These are phyloP conservation scores for Acrobasis suavella DNA, from an alignment of 2,888 invertebrate genomes.

Conservation along the genomic window DNA sequence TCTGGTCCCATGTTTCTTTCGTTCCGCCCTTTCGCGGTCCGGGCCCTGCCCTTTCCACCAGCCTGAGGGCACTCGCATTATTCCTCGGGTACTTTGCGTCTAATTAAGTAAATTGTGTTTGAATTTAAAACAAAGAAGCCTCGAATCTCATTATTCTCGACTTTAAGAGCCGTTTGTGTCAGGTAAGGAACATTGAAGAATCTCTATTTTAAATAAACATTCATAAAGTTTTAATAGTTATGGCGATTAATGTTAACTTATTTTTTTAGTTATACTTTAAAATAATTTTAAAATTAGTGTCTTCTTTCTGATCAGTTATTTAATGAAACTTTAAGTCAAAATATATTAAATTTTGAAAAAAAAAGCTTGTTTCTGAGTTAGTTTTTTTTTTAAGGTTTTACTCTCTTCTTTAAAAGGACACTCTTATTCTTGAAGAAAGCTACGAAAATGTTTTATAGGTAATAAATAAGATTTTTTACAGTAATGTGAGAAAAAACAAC, in stretches of 20 bases:
- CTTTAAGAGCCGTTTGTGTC: conserved; percentile 46
- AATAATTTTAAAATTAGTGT: too few species aligned
- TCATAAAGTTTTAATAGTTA: conserved; percentile 1
- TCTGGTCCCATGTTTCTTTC: conserved; percentile 10
- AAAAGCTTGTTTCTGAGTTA: too few species aligned
- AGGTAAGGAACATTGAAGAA: conserved; percentile 32
- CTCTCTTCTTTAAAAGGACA: too few species aligned
- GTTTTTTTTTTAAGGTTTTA: too few species aligned
- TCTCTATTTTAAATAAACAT: conserved; percentile 12
- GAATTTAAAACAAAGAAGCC: conserved; percentile 57
- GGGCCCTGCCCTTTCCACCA: conserved; percentile 5
- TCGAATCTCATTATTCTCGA: conserved; percentile 50
- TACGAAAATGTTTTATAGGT: too few species aligned
- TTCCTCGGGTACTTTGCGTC: conserved; percentile 60
- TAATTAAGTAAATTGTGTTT: conserved; percentile 71
- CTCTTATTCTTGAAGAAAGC: too few species aligned
- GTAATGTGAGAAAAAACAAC: too few species aligned
- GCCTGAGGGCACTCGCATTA: conserved; percentile 53
- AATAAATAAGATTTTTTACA: too few species aligned
- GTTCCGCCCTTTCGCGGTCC: conserved; percentile 10
- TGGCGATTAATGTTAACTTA: background rate
- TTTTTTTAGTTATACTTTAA: background rate
- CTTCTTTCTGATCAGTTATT: too few species aligned
- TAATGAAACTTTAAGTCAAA: too few species aligned
- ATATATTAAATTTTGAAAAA: too few species aligned